A percentile compares a stretch with the other conserved stretches of the same genome.
phyloP scores from a whole-genome alignment of 2,888 invertebrate genomes.

The Agriopis leucophaearia region DNA sequence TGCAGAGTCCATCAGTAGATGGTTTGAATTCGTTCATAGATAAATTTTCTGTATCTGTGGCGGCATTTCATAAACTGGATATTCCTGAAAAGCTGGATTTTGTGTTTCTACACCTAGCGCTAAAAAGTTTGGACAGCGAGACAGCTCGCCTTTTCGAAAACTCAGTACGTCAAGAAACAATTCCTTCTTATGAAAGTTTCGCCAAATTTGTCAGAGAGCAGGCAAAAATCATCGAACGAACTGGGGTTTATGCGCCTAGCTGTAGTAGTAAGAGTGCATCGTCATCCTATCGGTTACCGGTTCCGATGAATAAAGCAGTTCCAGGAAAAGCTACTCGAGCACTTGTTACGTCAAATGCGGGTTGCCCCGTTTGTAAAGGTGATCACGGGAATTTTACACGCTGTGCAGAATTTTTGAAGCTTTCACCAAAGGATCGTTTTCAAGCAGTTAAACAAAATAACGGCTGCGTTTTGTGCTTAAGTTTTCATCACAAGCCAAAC shows the following conservation, averaged over 20 bases:
- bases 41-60: conserved; percentile 4
- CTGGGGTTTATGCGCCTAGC: neutral
- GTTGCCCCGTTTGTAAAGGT: neutral
- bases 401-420: neutral
- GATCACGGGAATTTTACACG: neutral
- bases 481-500: too few species aligned
- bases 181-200: too few species aligned
- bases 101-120: neutral
- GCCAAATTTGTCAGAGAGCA: too few species aligned
- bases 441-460: neutral
- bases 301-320: neutral
- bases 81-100: conserved; percentile 1
- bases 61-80: conserved; percentile 1
- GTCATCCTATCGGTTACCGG: neutral
- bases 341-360: neutral
- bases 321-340: neutral
- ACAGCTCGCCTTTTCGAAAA: too few species aligned
- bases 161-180: too few species aligned
- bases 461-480: conserved; percentile 1
- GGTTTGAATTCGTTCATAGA: neutral
- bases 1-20: neutral
- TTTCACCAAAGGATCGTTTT: conserved; percentile 1
- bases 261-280: neutral
- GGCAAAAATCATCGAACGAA: too few species aligned
- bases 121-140: neutral